Evolutionary conservation across 2,888 invertebrate genomes (phyloP), one percentile per base, ranked within the genome.

Genomic region (Synergus japonicus): DNA sequence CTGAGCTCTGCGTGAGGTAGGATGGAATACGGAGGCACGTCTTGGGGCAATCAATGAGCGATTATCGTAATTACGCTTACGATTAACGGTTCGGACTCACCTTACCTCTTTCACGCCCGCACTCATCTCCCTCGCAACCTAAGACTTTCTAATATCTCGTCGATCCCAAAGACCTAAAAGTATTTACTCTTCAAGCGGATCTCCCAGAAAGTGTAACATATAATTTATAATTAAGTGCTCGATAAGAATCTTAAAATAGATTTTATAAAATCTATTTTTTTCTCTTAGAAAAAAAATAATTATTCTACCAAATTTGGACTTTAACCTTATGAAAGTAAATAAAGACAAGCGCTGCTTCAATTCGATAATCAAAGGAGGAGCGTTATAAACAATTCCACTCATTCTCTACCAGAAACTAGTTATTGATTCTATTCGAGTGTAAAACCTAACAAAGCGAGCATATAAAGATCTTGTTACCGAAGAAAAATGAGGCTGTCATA

Each of bases 11-110:
- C 54, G 63, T 81, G 81, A 63, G 60, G 22, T 60, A 12, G 60
- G 22, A 60, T 60, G 54, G 86, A 85, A 87, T 83, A 86, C 88
- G 85, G 76, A 43, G 43, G 86, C 88, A 89, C 89, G 88, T 88
- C 86, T 82, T 85, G 83, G 79, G 81, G 86, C 86, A 88, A 89
- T 89, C 89, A 88, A 87, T 87, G 87, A 89, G 80, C 87, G 88
- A 89, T 89, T 89, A 89, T 89, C 89, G 88, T 88, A 89, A 89
- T 89, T 89, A 89, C 86, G 83, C 80, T 85, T 76, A 83, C 86
- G 88, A 88, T 89, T 89, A 89, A 89, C 87, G 88, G 84, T 84
- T 82, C 83, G 79, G 69, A 81, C 60, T 63, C 83, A 69, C 22
- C 60, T 60, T 22, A n/a, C 60, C 60, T 60, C 60, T 22, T 60